Percentiles rank a stretch among this genome's conserved stretches.
Conservation (phyloP, 2,113 vertebrate genomes). For the Laticauda laticaudata region DNA sequence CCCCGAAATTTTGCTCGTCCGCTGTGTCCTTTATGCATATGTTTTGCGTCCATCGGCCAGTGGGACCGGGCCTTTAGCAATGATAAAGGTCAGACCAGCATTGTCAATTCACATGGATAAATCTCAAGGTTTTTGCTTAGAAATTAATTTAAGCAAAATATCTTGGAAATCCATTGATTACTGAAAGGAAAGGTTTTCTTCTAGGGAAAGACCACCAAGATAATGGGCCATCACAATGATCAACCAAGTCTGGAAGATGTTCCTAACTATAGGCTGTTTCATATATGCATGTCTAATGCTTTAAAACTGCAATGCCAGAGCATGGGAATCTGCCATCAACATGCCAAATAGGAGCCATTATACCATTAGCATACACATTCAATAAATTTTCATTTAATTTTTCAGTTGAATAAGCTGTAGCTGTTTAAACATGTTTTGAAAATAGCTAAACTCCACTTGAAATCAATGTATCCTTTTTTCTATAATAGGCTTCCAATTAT, state of each 20-base stretch:
- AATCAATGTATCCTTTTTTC: not conserved
- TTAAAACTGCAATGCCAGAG: not conserved
- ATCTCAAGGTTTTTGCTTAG: not conserved
- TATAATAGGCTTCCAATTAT: not conserved
- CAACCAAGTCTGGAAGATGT: not conserved
- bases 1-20: too few relatives aligned
- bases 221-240: not conserved
- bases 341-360: not conserved
- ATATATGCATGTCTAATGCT: not conserved
- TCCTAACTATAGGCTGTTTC: not conserved
- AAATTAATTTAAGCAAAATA: not conserved
- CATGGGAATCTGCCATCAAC: not conserved
- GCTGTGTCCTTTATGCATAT: too few relatives aligned
- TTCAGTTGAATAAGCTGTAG: not conserved
- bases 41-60: too few relatives aligned
- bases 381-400: not conserved
- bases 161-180: not conserved
- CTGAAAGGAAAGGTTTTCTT: not conserved
- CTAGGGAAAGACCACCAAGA: not conserved
- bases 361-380: not conserved
- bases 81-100: not conserved
- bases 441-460: not conserved
- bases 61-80: not conserved
- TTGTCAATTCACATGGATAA: not conserved
- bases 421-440: not conserved